Base-by-base conservation (phyloP, 2,797 vertebrate species). In the Pseudomugil tenellus region DNA sequence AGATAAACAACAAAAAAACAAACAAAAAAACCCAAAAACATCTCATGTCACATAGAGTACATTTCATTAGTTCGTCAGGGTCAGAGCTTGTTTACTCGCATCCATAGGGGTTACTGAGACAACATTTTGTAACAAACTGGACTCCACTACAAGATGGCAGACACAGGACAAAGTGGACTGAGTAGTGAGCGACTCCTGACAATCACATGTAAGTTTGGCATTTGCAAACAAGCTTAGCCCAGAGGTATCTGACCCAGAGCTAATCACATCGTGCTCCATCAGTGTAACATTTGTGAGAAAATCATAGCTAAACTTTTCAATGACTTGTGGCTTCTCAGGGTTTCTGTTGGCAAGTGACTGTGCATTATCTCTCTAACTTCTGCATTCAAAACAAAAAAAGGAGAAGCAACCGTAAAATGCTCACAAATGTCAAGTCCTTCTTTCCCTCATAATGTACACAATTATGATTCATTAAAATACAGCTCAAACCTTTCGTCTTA, bases 91-190 rank as follows among this genome's bases (percentile, higher is more conserved):
- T 65, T 70, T 32, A 28, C 23, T 43, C 13, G 13, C 63, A 65
- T 26, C 16, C 29, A 4, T 37, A 41, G 12, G 35, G 8, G 14
- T 8, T 62, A 37, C 53, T 31, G 6, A 12, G 16, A 19, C 6
- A 53, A n/a, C n/a, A n/a, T n/a, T 35, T 57, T 46, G 21, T 69
- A 31, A 63, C 25, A 63, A 67, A 41, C 61, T 41, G 9, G 57
- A 58, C 52, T 35, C 8, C 37, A 21, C 1, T 34, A 77, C 77
- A 84, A 85, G 84, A 83, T 77, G 81, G 74, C 61, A 83, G 67
- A 83, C 64, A 25, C 7, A n/a, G 57, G 56, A 68, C 67, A 63
- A 19, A 72, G 32, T 48, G 34, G 26, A 32, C 14, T 3, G 14
- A 17, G 17, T 7, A 37, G 21, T 25, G 34, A 69, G 52, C 17